Evolutionary conservation across 2,113 vertebrate genomes (phyloP).

Genomic region (Pimephales promelas): DNA sequence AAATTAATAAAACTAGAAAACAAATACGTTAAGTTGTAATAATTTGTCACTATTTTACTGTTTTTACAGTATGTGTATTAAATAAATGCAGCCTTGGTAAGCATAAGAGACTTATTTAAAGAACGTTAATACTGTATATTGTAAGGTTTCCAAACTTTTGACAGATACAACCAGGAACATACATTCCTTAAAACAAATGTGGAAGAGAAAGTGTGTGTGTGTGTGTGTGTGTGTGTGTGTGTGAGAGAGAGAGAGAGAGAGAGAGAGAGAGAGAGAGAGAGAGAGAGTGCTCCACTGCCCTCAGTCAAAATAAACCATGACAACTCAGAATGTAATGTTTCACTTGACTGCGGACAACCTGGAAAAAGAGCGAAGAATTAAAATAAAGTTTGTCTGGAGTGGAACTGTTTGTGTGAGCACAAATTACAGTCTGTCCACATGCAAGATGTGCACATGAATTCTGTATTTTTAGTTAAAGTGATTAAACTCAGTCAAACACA

Average conservation of each 20-base stretch:
- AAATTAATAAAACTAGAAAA: no score
- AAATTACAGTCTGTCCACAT: slow-evolving; percentile 14
- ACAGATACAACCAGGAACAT: not conserved
- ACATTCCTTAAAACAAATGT: not conserved
- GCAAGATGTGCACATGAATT: not conserved
- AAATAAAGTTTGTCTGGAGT: no score
- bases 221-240: no score
- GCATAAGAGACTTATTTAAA: no score
- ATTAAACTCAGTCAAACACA: slow-evolving; percentile 15
- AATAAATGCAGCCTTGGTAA: no score
- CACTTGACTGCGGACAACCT: slow-evolving; percentile 53
- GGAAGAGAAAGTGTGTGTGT: not conserved
- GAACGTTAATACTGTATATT: no score
- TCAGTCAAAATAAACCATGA: slow-evolving; percentile 75
- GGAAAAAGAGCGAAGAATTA: slow-evolving; percentile 25
- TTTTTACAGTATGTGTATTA: no score
- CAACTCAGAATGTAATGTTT: slow-evolving; percentile 55
- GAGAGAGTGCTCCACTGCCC: slow-evolving; percentile 66
- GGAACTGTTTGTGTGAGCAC: not conserved
- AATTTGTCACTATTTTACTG: no score
- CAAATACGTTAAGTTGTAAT: no score
- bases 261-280: slow-evolving; percentile 31
- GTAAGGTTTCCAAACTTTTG: no score
- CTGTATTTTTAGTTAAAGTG: not conserved
- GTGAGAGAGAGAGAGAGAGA: slow-evolving; percentile 17